phyloP scores from a whole-genome alignment of 2,797 vertebrate species.

The Acipenser transmontanus region DNA sequence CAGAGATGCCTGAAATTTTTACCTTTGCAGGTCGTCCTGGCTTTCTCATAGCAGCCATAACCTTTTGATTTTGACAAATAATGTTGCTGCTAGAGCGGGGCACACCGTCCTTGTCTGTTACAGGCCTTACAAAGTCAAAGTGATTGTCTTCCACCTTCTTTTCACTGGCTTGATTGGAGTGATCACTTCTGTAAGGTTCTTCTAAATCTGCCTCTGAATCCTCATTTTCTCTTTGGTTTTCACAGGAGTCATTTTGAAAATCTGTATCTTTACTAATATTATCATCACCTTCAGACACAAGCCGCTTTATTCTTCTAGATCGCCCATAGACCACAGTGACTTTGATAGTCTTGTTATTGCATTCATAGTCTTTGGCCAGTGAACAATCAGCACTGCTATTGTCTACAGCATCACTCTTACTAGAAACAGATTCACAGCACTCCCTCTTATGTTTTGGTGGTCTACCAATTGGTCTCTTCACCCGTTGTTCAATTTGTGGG shows the following conservation, averaged over 20 bases:
- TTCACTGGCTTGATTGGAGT: conserved; percentile 34
- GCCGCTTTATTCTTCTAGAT: conserved; percentile 80
- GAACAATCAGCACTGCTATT: conserved; percentile 36
- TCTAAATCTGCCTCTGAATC: conserved; percentile 29
- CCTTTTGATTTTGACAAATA: conserved; percentile 62
- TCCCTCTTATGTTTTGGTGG: conserved; percentile 74
- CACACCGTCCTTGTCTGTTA: conserved; percentile 58
- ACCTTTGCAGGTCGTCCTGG: conserved; percentile 89
- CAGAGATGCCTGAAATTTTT: conserved; percentile 89
- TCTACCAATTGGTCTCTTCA: conserved; percentile 85
- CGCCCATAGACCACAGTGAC: conserved; percentile 87
- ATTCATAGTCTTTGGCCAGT: conserved; percentile 41
- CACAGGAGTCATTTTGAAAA: conserved; percentile 31
- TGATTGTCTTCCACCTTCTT: conserved; percentile 37
- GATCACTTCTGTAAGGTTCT: conserved; percentile 32
- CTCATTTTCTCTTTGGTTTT: conserved; percentile 23
- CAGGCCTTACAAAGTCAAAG: conserved; percentile 63
- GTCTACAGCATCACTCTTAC: conserved; percentile 30
- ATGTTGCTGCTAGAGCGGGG: conserved; percentile 64
- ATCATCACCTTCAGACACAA: conserved; percentile 73
- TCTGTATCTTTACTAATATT: conserved; percentile 48
- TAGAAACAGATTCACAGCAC: conserved; percentile 31
- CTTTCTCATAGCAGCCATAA: conserved; percentile 66
- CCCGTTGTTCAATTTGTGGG: conserved; percentile 77
- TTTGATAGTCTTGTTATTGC: conserved; percentile 74